Base-by-base conservation (phyloP, 1,140 invertebrate genomes). In the Drosophila santomea region DNA sequence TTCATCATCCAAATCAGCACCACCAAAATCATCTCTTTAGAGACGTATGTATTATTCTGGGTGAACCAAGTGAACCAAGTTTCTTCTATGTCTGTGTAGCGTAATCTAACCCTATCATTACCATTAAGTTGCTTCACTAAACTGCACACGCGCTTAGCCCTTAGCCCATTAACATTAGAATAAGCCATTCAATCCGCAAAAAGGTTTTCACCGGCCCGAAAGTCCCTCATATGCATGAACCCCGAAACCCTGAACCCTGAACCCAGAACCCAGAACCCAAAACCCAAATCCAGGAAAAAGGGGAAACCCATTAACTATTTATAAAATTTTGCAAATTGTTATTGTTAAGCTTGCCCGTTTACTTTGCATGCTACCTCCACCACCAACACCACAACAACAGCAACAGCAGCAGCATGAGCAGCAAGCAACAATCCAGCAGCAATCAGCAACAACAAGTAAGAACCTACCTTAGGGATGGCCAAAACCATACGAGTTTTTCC, bases 1-100 rank as follows among this genome's bases (percentile, higher is more conserved):
- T 91, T 91, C 90, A 91, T 91, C 91, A 72, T 72, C 68, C 90
- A 91, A 91, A 82, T 81, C 91, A 91, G 88, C 91, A 92, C 88
- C 86, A 90, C 91, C 91, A 92, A 92, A 92, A 92, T 92, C 91
- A 92, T 92, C 89, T 92, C 80, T 92, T 92, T 92, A 92, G 91
- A 92, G 91, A 92, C 91, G 91, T 92, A 92, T 92, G 91, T 92
- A 92, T 92, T 73, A 72, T 71, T 71, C 68, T 64, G 75, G 78
- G 55, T 48, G 69, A 83, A 52, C 56, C 61, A 63, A 77, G 47
- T 59, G 60, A 68, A 61, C 51, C 55, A 77, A 60, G 35, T 54
- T 23, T 58, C 48, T 67, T 52, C 59, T 67, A 75, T 52, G 74
- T 38, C 36, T 62, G n/a, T 71, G 64, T 71, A 55, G 39, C 32